Evolutionary conservation across 1,140 invertebrate species (phyloP).

Genomic region (Drosophila obscura): DNA sequence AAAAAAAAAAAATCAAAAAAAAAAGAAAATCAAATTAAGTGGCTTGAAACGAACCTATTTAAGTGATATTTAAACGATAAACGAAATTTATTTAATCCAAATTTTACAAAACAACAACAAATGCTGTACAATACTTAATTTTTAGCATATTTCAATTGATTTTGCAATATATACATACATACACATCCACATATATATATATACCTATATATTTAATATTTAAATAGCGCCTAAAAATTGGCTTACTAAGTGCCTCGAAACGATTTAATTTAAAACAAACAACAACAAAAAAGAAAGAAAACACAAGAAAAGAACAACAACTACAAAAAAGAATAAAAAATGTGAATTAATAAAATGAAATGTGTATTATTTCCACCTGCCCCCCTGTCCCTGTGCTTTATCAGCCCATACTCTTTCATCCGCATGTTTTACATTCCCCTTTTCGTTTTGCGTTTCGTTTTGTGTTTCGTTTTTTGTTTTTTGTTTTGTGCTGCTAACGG

Average conservation of each 20-base stretch:
- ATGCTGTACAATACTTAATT: constrained; percentile 71
- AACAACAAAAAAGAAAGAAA: constrained; percentile 27
- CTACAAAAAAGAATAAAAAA: constrained; percentile 47
- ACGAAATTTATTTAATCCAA: constrained; percentile 54
- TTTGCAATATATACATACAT: constrained; percentile 65
- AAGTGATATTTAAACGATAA: constrained; percentile 73
- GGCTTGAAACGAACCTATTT: constrained; percentile 70
- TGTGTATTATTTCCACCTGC: constrained; percentile 67
- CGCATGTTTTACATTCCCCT: constrained; percentile 48
- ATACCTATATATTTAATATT: constrained; percentile 58
- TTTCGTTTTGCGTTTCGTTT: constrained; percentile 32
- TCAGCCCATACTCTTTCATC: constrained; percentile 22
- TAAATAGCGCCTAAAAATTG: constrained; percentile 70
- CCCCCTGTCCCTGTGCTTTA: constrained; percentile 23
- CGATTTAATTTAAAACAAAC: constrained; percentile 41
- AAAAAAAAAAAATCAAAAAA: constrained; percentile 17
- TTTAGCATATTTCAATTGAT: constrained; percentile 70
- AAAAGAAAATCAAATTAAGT: constrained; percentile 40
- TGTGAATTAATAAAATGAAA: constrained; percentile 63
- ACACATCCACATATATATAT: neutral
- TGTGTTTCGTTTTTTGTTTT: constrained; percentile 34
- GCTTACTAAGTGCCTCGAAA: too few relatives aligned
- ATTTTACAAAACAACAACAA: constrained; percentile 30
- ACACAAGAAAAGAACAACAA: constrained; percentile 31
- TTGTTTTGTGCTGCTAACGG: constrained; percentile 45